Evolutionary conservation across 1,140 invertebrate genomes (phyloP), one percentile per base, ranked within the genome.

Genomic region (Sitobion miscanthi): DNA sequence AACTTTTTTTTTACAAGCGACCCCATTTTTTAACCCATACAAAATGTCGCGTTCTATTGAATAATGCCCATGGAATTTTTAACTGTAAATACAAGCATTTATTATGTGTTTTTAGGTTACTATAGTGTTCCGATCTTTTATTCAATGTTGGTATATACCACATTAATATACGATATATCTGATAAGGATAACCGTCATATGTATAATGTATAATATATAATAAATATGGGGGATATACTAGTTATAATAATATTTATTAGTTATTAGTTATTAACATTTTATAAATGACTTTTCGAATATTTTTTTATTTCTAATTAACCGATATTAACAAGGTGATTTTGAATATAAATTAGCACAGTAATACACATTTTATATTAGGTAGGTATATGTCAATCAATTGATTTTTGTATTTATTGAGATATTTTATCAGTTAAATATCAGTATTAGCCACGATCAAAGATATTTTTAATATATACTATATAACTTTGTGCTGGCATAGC

Each of bases 31-130:
- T 54, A 90, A 62, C 25, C 1, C 23, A 42, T 42, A 90, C 54
- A 62, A 90, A 90, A 90, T 42, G 54, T 90, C 54, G 5, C 5
- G 54, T 42, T 6, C 35, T 90, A 62, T 90, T 90, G 52, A 90
- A 90, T 90, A 90, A 90, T 45, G 45, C 25, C 54, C 4, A 30
- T 62, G 88, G 35, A 14, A 90, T 90, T 90, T 62, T 62, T 90
- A 45, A 62, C 54, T 57, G 88, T 7, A 62, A 42, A 57, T 45
- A 90, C 35, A 62, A 9, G 52, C 21, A 30, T 62, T 62, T 57
- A 45, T 90, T 62, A 42, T 38, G 88, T 90, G 49, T 89, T 89
- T 57, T 90, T 14, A 8, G 52, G 35, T 62, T n/a, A 62, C 62
- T 30, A 77, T 77, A 20, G 52, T 45, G 35, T 45, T 62, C 14